Conservation (phyloP, 2,113 vertebrate species). For the Colaptes auratus region DNA sequence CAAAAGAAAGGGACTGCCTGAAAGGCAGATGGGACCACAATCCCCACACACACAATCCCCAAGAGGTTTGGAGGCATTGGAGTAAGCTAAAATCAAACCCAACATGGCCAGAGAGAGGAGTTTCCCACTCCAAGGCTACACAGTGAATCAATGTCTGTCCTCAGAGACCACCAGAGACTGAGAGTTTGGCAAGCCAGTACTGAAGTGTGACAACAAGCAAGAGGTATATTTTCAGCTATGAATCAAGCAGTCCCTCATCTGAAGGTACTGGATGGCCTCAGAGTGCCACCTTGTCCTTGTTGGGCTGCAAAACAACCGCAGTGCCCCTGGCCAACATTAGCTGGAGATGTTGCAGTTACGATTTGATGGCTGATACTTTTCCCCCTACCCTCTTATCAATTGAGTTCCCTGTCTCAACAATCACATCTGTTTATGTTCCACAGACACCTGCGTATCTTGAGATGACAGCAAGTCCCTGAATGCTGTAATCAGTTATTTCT, state of each 20-base stretch:
- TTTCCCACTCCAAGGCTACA: background rate
- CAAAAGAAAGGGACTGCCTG: background rate
- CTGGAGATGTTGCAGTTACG: slow-evolving; percentile 18
- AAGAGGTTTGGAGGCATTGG: background rate
- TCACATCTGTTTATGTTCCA: slow-evolving; percentile 73
- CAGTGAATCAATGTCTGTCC: background rate
- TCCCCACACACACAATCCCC: fast-evolving
- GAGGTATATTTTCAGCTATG: background rate
- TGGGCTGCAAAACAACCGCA: background rate
- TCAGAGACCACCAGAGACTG: background rate
- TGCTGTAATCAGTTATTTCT: slow-evolving; percentile 76
- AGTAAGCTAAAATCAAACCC: background rate
- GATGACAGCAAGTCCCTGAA: slow-evolving; percentile 73
- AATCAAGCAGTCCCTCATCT: background rate
- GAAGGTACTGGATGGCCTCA: background rate
- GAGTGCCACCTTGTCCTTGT: background rate
- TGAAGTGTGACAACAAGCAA: background rate
- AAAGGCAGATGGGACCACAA: background rate
- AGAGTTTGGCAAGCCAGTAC: background rate
- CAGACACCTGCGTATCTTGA: slow-evolving; percentile 74
- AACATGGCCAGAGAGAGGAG: background rate
- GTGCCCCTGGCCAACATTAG: slow-evolving; percentile 27
- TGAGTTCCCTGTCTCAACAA: slow-evolving; percentile 59
- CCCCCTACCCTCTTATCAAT: background rate
- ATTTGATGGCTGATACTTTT: slow-evolving; percentile 31